These are phyloP conservation scores for Antennarius striatus DNA, from an alignment of 2,113 vertebrate species.

Conservation along the genomic window DNA sequence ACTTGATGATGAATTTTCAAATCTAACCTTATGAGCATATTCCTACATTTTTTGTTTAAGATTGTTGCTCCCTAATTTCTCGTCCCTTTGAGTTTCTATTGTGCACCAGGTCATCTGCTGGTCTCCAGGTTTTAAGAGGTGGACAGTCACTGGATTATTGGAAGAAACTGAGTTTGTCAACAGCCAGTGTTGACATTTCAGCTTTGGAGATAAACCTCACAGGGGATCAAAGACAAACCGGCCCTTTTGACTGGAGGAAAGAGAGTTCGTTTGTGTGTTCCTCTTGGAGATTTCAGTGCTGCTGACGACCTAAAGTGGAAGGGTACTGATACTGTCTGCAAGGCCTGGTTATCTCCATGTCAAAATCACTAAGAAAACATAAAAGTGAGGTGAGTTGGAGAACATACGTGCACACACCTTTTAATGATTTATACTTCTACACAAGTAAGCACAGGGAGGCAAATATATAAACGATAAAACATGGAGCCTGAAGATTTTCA, in stretches of 20 bases:
- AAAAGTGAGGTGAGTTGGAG: slow-evolving; percentile 32
- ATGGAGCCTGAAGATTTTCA: not conserved
- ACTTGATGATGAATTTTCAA: not conserved
- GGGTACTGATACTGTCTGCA: slow-evolving; percentile 36
- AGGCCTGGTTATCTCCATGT: slow-evolving; percentile 52
- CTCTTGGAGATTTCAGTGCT: slow-evolving; percentile 38
- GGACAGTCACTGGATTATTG: slow-evolving; percentile 46
- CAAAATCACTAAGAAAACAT: slow-evolving; percentile 38
- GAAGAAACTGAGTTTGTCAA: slow-evolving; percentile 65
- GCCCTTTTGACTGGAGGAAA: slow-evolving; percentile 44
- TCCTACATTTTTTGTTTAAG: not conserved
- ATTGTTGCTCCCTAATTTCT: not conserved
- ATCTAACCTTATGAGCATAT: not conserved
- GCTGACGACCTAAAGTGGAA: slow-evolving; percentile 48
- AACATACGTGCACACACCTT: slow-evolving; percentile 1
- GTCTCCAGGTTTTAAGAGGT: slow-evolving; percentile 47
- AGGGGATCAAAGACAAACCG: slow-evolving; percentile 67
- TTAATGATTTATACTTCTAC: slow-evolving; percentile 20
- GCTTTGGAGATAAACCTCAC: slow-evolving; percentile 70
- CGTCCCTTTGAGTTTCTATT: slow-evolving; percentile 56
- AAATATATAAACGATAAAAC: slow-evolving; percentile 11
- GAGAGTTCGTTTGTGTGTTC: slow-evolving; percentile 31
- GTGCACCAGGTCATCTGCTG: slow-evolving; percentile 57
- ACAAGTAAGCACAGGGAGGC: not conserved
- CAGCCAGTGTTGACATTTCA: slow-evolving; percentile 72